These are phyloP conservation scores for Drosophila leontia DNA, from an alignment of 1,140 invertebrate species.

Conservation along the genomic window DNA sequence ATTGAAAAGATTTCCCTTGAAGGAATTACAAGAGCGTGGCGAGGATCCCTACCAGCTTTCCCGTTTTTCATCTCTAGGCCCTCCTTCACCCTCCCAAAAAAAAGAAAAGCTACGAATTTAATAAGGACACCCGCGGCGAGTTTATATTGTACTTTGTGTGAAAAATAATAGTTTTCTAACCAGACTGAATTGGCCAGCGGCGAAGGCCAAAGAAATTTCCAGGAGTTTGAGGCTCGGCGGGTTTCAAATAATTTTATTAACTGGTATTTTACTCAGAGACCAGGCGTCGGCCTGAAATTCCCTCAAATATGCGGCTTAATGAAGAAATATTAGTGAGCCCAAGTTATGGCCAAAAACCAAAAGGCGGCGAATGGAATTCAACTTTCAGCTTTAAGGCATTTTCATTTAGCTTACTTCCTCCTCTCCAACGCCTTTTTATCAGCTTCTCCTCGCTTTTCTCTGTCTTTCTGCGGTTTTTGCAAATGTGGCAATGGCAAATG, in stretches of 20 bases:
- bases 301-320: constrained; percentile 66
- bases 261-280: constrained; percentile 60
- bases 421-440: not conserved
- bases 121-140: constrained; percentile 78
- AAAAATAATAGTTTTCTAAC: constrained; percentile 82
- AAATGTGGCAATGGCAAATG: constrained; percentile 62
- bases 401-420: constrained; percentile 11
- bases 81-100: too few species aligned
- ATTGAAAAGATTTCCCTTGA: constrained; percentile 83
- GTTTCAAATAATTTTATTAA: constrained; percentile 72
- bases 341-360: constrained; percentile 1
- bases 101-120: constrained; percentile 59
- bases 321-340: constrained; percentile 65
- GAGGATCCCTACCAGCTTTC: constrained; percentile 42
- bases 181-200: constrained; percentile 60
- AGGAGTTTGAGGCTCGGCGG: not conserved
- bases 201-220: not conserved
- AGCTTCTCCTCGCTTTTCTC: constrained; percentile 4
- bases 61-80: constrained; percentile 16
- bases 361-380: constrained; percentile 41
- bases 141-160: constrained; percentile 82
- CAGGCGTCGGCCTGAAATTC: constrained; percentile 29
- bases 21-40: constrained; percentile 72
- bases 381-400: constrained; percentile 65
- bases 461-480: constrained; percentile 46